These are phyloP conservation scores for Typhlichthys subterraneus DNA, from an alignment of 2,797 vertebrate genomes.

Conservation along the genomic window DNA sequence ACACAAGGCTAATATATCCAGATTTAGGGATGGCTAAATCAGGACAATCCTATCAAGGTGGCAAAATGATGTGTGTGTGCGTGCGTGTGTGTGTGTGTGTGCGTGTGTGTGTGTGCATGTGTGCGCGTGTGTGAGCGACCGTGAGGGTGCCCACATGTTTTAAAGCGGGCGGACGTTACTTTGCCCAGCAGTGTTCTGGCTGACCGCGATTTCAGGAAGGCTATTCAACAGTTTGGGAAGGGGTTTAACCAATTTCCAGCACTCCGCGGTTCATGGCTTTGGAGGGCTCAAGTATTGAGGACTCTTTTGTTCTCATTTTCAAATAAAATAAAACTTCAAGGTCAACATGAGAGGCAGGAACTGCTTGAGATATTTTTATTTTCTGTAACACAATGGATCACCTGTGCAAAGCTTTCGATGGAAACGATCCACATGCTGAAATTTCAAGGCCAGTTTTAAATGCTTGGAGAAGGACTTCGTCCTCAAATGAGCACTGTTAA, in stretches of 20 bases:
- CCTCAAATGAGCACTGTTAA: conserved; percentile 22
- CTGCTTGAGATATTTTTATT: conserved; percentile 7
- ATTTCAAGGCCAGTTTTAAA: conserved; percentile 33
- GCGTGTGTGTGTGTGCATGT: conserved; percentile 14
- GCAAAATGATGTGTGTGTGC: conserved; percentile 24
- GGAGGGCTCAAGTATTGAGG: conserved; percentile 22
- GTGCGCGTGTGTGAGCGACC: background rate
- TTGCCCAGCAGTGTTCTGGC: conserved; percentile 29
- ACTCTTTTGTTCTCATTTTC: conserved; percentile 26
- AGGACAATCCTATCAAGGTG: conserved; percentile 59
- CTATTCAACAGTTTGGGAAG: conserved; percentile 29
- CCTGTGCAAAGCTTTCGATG: conserved; percentile 20
- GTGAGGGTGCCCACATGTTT: background rate
- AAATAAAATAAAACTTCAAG: conserved; percentile 34
- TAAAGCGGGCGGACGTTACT: conserved; percentile 21
- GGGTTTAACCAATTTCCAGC: conserved; percentile 38
- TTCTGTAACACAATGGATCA: conserved; percentile 18
- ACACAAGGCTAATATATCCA: conserved; percentile 65
- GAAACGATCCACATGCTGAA: background rate
- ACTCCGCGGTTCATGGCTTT: conserved; percentile 43
- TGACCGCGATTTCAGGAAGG: conserved; percentile 34
- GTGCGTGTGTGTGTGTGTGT: conserved; percentile 15
- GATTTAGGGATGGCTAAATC: conserved; percentile 65
- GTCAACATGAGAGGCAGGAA: conserved; percentile 18
- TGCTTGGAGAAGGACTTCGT: conserved; percentile 19